Evolutionary conservation across 2,113 vertebrate species (phyloP).

Genomic region (Apus apus): DNA sequence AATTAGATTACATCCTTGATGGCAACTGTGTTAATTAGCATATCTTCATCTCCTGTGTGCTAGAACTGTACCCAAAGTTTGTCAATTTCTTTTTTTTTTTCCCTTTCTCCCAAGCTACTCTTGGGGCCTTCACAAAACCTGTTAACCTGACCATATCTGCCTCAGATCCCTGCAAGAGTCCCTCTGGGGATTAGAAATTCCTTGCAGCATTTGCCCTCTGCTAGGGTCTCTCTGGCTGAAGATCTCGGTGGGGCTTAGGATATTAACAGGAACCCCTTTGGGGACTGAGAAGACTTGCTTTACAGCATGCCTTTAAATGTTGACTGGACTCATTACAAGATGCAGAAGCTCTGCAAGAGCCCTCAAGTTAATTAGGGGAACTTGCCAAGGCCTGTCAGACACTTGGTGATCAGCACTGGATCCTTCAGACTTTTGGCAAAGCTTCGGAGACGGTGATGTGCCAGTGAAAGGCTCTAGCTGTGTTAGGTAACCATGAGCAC

Average conservation of each 20-base stretch:
- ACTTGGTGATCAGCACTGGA: background rate
- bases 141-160: background rate
- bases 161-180: background rate
- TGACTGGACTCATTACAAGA: background rate
- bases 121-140: background rate
- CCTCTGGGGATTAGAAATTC: background rate
- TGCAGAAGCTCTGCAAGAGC: constrained; percentile 16
- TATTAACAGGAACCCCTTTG: background rate
- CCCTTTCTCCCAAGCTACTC: background rate
- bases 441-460: background rate
- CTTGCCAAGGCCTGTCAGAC: constrained; percentile 60
- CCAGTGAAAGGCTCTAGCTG: constrained; percentile 5
- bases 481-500: constrained; percentile 2
- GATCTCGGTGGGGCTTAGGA: background rate
- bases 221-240: background rate
- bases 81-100: background rate
- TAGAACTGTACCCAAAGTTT: constrained; percentile 24
- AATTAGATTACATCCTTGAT: constrained; percentile 68
- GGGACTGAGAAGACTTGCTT: background rate
- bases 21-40: constrained; percentile 55
- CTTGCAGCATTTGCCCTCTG: background rate
- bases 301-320: background rate
- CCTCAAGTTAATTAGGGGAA: constrained; percentile 48
- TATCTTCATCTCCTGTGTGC: constrained; percentile 28
- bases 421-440: constrained; percentile 61